A percentile compares a stretch with the other conserved stretches of the same genome.
Conservation (phyloP, 2,888 invertebrate species). For the Drosophila rellima region DNA sequence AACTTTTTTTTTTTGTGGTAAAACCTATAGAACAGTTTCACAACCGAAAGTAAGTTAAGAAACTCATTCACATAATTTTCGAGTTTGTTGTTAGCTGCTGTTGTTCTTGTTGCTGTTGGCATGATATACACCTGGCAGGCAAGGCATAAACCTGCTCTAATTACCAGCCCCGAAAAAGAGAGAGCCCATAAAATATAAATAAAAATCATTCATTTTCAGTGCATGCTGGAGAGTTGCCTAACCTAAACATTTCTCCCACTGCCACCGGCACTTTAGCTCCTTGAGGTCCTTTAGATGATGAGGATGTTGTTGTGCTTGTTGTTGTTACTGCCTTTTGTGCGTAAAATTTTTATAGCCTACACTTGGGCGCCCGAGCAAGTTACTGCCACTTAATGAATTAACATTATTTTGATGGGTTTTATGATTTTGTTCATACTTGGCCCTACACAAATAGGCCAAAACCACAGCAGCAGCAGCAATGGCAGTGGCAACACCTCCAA, state of each 20-base stretch:
- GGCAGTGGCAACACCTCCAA: constrained; percentile 57
- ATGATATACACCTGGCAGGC: constrained; percentile 70
- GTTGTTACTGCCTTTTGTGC: constrained; percentile 58
- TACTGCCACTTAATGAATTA: constrained; percentile 82
- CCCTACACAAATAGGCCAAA: constrained; percentile 32
- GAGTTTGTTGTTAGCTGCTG: constrained; percentile 72
- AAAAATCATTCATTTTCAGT: constrained; percentile 78
- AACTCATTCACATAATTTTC: constrained; percentile 81
- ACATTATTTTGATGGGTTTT: constrained; percentile 81
- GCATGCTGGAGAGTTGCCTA: constrained; percentile 43
- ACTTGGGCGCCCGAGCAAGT: constrained; percentile 77
- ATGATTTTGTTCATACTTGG: constrained; percentile 65
- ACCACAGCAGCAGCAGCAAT: constrained; percentile 13
- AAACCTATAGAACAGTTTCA: constrained; percentile 28
- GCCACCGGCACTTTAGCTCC: constrained; percentile 20
- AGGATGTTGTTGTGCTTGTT: constrained; percentile 22
- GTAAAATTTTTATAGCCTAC: constrained; percentile 79
- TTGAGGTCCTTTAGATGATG: constrained; percentile 51
- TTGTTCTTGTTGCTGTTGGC: constrained; percentile 33
- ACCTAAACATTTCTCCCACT: constrained; percentile 36
- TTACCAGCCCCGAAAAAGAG: constrained; percentile 59
- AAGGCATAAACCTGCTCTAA: constrained; percentile 78
- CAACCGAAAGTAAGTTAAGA: constrained; percentile 72
- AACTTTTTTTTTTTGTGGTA: constrained; percentile 32
- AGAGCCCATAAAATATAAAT: constrained; percentile 77